A percentile compares a stretch with the other conserved stretches of the same genome.
These are phyloP conservation scores for Macropis europaea DNA, from an alignment of 2,888 invertebrate species.

Conservation along the genomic window DNA sequence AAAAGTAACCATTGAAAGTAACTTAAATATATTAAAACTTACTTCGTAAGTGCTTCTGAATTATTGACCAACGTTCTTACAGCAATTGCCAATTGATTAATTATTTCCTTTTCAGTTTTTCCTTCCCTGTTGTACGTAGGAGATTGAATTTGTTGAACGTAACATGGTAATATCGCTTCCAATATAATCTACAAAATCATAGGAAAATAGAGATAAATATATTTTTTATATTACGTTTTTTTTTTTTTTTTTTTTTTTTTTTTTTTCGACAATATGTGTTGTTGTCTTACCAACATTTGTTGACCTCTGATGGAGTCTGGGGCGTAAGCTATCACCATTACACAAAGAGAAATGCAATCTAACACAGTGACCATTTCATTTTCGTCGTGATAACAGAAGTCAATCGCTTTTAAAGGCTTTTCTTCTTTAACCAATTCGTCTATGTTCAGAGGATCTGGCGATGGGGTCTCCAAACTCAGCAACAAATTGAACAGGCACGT, in stretches of 20 bases:
- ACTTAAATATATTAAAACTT: slow-evolving; percentile 70
- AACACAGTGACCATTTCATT: slow-evolving; percentile 97
- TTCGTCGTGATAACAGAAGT: slow-evolving; percentile 99
- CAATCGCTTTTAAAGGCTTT: slow-evolving; percentile 95
- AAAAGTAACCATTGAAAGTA: background rate
- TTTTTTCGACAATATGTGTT: background rate
- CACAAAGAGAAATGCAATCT: slow-evolving; percentile 98
- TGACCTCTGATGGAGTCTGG: slow-evolving; percentile 96
- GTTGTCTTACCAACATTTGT: slow-evolving; percentile 89
- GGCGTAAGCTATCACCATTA: slow-evolving; percentile 99
- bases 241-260: background rate
- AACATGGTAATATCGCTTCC: slow-evolving; percentile 97
- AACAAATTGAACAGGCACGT: slow-evolving; percentile 95
- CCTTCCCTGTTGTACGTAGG: slow-evolving; percentile 94
- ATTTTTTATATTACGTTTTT: background rate
- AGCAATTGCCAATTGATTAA: slow-evolving; percentile 95
- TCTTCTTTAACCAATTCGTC: slow-evolving; percentile 95
- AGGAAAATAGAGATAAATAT: background rate
- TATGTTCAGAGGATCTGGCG: slow-evolving; percentile 96
- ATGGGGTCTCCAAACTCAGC: slow-evolving; percentile 95
- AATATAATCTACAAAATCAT: slow-evolving; percentile 88
- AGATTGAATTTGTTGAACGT: slow-evolving; percentile 95
- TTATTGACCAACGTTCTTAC: slow-evolving; percentile 97
- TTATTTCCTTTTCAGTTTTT: slow-evolving; percentile 95
- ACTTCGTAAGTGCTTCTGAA: slow-evolving; percentile 97